A percentile compares a stretch with the other conserved stretches of the same genome.
Conservation (phyloP, 2,113 vertebrate genomes). For the Clarias macrocephalus region DNA sequence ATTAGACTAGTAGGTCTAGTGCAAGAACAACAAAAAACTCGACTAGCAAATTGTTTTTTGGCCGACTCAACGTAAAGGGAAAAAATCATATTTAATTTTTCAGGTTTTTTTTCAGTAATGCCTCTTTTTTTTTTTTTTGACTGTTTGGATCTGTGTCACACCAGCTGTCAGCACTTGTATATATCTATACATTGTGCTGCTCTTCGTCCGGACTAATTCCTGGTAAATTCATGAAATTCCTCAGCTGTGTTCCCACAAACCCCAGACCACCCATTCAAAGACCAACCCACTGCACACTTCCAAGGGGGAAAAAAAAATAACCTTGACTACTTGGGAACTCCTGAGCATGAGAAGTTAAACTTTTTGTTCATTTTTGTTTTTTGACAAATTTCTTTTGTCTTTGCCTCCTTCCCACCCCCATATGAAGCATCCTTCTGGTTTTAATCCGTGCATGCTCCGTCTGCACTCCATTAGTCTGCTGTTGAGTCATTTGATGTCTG, state of each 20-base stretch:
- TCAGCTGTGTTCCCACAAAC: slow-evolving; percentile 26
- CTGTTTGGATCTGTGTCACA: neutral
- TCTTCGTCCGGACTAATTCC: neutral
- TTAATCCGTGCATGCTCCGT: neutral
- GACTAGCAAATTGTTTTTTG: neutral
- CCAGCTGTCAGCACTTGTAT: slow-evolving; percentile 30
- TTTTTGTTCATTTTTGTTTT: neutral
- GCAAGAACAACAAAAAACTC: neutral
- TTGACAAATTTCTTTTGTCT: neutral
- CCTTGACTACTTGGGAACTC: neutral
- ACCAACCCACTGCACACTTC: slow-evolving; percentile 16
- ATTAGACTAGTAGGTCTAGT: neutral
- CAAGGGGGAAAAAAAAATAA: neutral
- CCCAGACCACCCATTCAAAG: neutral
- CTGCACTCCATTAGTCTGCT: neutral
- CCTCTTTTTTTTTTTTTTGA: neutral
- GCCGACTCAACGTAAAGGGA: neutral
- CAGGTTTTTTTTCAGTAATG: neutral
- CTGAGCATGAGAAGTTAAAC: neutral
- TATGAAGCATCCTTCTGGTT: slow-evolving; percentile 7
- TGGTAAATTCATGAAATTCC: slow-evolving; percentile 34
- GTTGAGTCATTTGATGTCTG: slow-evolving; percentile 25
- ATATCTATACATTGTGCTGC: neutral
- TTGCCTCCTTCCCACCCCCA: neutral
- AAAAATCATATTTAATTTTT: neutral